Base-by-base conservation (phyloP, 1,140 invertebrate species). In the Pseudomyrmex flavicornis region DNA sequence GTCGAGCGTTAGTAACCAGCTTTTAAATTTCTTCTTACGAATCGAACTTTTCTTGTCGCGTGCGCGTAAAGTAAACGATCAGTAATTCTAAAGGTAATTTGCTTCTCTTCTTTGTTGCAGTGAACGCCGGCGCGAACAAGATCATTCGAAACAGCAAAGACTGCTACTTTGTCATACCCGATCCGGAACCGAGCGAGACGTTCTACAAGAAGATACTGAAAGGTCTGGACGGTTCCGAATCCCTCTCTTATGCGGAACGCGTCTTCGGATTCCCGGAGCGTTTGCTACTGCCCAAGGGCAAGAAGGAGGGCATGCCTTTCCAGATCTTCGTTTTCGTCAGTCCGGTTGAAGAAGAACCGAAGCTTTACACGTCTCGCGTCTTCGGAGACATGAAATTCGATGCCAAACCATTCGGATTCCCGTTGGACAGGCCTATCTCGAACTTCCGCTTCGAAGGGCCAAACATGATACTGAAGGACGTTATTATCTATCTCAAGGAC, bases 341-440 rank as follows among this genome's bases (percentile, higher is more conserved):
- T 5, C 90, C 92, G 59, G 82, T 90, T 22, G 44, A 84, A 5
- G 70, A 76, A 7, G 65, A 88, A 59, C 1, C 10, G 3, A 0
- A 9, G 0, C 35, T 17, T 1, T 76, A 82, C 26, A 26, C 1
- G 1, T 89, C 87, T 3, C 79, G 85, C 26, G 8, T 89, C 50
- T 89, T 73, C 35, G 88, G 88, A 7, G 2, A 10, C 0, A 72
- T 61, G 2, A 70, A 70, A 46, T 87, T 72, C 2, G 88, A 89
- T 13, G 48, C 72, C 0, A 89, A 50, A 20, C 17, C 87, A 1
- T 17, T 66, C 20, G 85, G 87, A 48, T 89, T 85, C 61, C 88
- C 96, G 35, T 95, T 97, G 87, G 96, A 97, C 83, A 95, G 90
- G 35, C 90, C 89, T 7, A 56, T 76, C 17, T 17, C 48, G 13